These are phyloP conservation scores for Gobiocypris rarus DNA, from an alignment of 2,113 vertebrate species.

Conservation along the genomic window DNA sequence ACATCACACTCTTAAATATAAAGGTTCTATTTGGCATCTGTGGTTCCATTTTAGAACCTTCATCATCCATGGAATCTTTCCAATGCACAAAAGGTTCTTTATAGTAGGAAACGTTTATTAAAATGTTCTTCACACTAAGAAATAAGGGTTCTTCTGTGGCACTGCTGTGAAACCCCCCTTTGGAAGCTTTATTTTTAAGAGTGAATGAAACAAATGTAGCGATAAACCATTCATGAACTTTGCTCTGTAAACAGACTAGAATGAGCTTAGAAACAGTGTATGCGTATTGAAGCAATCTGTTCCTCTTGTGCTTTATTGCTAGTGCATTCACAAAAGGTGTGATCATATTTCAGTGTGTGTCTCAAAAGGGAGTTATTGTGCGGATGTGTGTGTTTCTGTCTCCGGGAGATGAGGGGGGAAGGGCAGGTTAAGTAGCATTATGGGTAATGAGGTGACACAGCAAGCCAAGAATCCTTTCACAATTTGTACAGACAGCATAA, in stretches of 20 bases:
- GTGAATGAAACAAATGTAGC: neutral
- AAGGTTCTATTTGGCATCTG: no score
- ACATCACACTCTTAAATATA: neutral
- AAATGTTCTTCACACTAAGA: no score
- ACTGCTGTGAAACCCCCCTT: no score
- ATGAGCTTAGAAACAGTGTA: neutral
- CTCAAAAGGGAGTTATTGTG: neutral
- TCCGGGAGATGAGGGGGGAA: neutral
- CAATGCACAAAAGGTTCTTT: no score
- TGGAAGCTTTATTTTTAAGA: neutral
- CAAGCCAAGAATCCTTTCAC: neutral
- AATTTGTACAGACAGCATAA: neutral
- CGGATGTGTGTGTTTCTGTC: conserved; percentile 1
- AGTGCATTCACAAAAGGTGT: neutral
- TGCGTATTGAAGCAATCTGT: neutral
- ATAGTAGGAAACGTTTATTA: no score
- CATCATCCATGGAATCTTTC: no score
- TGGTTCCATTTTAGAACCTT: no score
- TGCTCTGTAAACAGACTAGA: neutral
- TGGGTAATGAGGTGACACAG: neutral
- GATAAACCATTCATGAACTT: neutral
- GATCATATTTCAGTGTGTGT: neutral
- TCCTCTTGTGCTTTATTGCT: neutral
- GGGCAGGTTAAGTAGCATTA: conserved; percentile 35
- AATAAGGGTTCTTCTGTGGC: no score